These are phyloP conservation scores for Cephus spinipes DNA, from an alignment of 2,888 invertebrate genomes.

Conservation along the genomic window DNA sequence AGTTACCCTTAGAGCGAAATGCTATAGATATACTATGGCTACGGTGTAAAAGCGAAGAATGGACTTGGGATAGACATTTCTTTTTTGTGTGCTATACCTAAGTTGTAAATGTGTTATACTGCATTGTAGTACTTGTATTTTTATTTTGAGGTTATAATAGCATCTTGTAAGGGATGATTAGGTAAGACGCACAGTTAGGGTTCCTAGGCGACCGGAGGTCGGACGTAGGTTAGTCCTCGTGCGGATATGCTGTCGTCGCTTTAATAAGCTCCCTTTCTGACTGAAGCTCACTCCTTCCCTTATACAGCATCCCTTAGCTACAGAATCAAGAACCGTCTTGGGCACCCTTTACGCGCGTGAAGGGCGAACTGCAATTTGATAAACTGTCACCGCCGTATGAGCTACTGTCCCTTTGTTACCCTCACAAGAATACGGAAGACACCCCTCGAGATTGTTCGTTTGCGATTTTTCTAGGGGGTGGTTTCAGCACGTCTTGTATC, in stretches of 20 bases:
- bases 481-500: neutral
- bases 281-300: neutral
- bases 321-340: constrained; percentile 23
- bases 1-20: neutral
- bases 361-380: constrained; percentile 55
- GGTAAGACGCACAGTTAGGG: constrained; percentile 46
- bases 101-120: neutral
- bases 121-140: neutral
- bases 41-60: neutral
- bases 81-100: neutral
- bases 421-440: neutral
- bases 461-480: neutral
- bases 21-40: neutral
- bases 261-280: constrained; percentile 55
- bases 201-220: constrained; percentile 31
- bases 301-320: neutral
- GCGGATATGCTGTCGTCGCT: constrained; percentile 46
- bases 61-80: neutral
- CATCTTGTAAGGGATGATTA: neutral
- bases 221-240: constrained; percentile 50
- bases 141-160: neutral
- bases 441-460: neutral
- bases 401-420: constrained; percentile 4
- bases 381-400: constrained; percentile 51
- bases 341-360: constrained; percentile 47